Evolutionary conservation across 2,113 vertebrate species (phyloP).

Genomic region (Muscicapa adusta): DNA sequence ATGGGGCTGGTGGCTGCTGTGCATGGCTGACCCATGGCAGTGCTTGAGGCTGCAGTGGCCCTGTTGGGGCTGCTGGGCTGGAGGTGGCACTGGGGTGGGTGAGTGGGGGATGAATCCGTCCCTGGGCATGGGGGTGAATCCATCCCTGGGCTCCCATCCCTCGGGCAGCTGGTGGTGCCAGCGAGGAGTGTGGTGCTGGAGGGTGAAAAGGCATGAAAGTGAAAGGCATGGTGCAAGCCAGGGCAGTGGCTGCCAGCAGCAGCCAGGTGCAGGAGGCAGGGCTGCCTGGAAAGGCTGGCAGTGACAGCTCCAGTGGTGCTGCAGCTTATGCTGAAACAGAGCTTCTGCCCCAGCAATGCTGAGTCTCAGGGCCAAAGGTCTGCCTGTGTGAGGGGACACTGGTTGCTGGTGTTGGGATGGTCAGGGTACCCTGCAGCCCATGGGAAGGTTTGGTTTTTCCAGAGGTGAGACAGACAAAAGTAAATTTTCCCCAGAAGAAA

Average conservation of each 20-base stretch:
- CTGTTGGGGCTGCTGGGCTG: neutral
- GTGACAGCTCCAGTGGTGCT: neutral
- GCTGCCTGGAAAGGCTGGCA: neutral
- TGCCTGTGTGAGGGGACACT: accelerated
- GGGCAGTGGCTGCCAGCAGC: neutral
- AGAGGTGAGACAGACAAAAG: accelerated
- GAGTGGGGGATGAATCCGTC: no score
- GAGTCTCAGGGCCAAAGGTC: neutral
- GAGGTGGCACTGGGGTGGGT: neutral
- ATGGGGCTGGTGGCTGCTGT: neutral
- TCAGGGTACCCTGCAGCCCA: neutral
- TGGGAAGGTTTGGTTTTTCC: neutral
- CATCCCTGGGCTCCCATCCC: neutral
- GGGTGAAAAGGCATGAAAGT: neutral
- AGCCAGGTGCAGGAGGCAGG: neutral
- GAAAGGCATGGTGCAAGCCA: no score
- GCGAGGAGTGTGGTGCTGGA: neutral
- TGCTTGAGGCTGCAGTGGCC: neutral
- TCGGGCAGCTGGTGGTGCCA: accelerated
- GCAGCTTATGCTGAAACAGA: neutral
- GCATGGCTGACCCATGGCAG: neutral
- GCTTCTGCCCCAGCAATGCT: neutral
- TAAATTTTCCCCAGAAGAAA: neutral
- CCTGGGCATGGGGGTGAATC: neutral
- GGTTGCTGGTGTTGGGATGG: neutral